These are phyloP conservation scores for Tetanocera ferruginea DNA, from an alignment of 2,888 invertebrate species.

Conservation along the genomic window DNA sequence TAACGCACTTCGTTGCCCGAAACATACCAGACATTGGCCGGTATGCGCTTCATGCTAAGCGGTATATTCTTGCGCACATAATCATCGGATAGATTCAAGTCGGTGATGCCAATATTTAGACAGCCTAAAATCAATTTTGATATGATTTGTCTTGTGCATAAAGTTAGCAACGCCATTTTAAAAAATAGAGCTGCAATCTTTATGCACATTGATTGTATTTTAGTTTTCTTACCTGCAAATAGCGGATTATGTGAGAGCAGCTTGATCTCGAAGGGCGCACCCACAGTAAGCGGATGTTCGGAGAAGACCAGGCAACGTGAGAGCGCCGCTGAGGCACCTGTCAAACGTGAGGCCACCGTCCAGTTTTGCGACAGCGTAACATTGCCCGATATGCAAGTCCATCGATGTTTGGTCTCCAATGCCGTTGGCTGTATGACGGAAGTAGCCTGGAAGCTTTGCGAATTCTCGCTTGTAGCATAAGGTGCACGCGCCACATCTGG, in stretches of 20 bases:
- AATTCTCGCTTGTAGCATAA: constrained; percentile 71
- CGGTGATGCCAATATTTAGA: constrained; percentile 84
- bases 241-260: constrained; percentile 67
- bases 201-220: not conserved
- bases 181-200: too few species aligned
- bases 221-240: constrained; percentile 63
- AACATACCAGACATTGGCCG: constrained; percentile 74
- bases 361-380: constrained; percentile 68
- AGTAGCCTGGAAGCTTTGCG: constrained; percentile 73
- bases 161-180: not conserved
- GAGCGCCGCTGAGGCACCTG: constrained; percentile 63
- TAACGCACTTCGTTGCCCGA: constrained; percentile 77
- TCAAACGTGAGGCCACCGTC: constrained; percentile 67
- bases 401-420: constrained; percentile 69
- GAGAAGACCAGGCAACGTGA: constrained; percentile 69
- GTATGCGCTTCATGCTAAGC: constrained; percentile 75
- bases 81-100: constrained; percentile 76
- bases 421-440: constrained; percentile 72
- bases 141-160: not conserved
- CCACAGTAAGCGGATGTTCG: constrained; percentile 66
- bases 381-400: constrained; percentile 69
- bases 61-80: constrained; percentile 78
- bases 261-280: constrained; percentile 69
- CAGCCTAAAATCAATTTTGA: constrained; percentile 74
- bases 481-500: constrained; percentile 65